A percentile compares a stretch with the other conserved stretches of the same genome.
Evolutionary conservation across 2,797 vertebrate genomes (phyloP).

Genomic region (Cheirogaleus major): DNA sequence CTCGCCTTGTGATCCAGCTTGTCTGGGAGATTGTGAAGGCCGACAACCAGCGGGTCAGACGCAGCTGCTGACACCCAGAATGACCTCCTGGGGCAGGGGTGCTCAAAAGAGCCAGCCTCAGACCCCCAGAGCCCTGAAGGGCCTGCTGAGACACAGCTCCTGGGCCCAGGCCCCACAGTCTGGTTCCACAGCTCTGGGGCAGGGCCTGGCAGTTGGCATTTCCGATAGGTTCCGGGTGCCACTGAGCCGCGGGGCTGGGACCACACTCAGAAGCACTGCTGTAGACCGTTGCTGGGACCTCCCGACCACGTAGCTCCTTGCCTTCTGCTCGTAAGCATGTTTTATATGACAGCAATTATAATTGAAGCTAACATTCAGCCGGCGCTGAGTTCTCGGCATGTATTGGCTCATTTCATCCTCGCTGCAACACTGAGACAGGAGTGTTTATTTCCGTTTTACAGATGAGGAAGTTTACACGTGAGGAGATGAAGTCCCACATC

Average conservation of each 20-base stretch:
- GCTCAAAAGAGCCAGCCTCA: not conserved
- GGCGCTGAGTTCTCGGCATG: not conserved
- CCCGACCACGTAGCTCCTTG: too few relatives aligned
- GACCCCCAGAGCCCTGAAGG: not conserved
- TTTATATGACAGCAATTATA: not conserved
- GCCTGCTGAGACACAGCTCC: not conserved
- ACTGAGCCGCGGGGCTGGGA: accelerated
- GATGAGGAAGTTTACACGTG: not conserved
- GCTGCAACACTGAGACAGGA: not conserved
- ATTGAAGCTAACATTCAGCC: not conserved
- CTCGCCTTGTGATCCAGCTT: not conserved
- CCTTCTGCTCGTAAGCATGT: not conserved
- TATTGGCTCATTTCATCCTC: not conserved
- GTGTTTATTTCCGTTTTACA: too few relatives aligned
- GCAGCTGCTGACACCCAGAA: not conserved
- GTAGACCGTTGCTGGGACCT: not conserved
- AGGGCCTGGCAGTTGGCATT: too few relatives aligned
- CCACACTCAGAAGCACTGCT: not conserved
- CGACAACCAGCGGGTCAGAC: too few relatives aligned
- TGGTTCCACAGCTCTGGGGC: not conserved
- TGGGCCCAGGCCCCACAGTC: accelerated
- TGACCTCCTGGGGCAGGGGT: not conserved
- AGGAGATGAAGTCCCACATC: not conserved
- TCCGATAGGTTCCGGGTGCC: not conserved
- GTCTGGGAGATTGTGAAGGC: not conserved